Evolutionary conservation across 2,888 invertebrate genomes (phyloP), one percentile per base, ranked within the genome.

Genomic region (Hydropsyche betteni): DNA sequence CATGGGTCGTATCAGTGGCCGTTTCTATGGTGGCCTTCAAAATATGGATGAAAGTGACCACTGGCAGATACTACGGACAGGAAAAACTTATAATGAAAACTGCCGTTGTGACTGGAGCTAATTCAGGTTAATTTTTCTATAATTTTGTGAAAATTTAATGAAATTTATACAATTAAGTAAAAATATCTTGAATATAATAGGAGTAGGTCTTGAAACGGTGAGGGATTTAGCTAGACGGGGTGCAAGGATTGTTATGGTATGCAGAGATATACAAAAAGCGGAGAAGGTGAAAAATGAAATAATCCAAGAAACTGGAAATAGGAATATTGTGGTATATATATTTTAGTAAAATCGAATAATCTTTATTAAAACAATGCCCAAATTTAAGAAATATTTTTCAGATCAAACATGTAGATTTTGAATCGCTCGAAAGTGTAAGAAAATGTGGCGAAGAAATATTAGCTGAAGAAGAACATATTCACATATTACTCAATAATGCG

Each of bases 401-500:
- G 79, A 12, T 79, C 36, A 74, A 74, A 24, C 72, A 80, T 71
- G 81, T 89, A 74, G 87, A 89, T 80, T 81, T 89, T 73, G 81
- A 84, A 6, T 88, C 88, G 0, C 82, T 89, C 6, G 81, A 83
- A 14, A 88, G 88, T 0, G 85, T 89, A 55, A 84, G 88, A 75
- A 85, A 87, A 53, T 92, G 91, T 83, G 90, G 89, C 69, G 85
- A 86, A 38, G 84, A 86, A 71, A 85, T 91, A 71, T 81, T 85
- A 58, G 84, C 85, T 80, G 85, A 84, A 0, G 88, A 89, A 81
- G 83, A 84, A 77, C 84, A 85, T 36, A 83, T 91, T 68, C 88
- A 90, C 81, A 86, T 90, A 14, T 84, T 91, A 73, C 85, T 91
- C 80, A 90, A 90, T 83, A 91, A 90, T 82, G 90, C 90, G 6